phyloP scores from a whole-genome alignment of 2,797 vertebrate species.

The Hypotaenidia okinawae region DNA sequence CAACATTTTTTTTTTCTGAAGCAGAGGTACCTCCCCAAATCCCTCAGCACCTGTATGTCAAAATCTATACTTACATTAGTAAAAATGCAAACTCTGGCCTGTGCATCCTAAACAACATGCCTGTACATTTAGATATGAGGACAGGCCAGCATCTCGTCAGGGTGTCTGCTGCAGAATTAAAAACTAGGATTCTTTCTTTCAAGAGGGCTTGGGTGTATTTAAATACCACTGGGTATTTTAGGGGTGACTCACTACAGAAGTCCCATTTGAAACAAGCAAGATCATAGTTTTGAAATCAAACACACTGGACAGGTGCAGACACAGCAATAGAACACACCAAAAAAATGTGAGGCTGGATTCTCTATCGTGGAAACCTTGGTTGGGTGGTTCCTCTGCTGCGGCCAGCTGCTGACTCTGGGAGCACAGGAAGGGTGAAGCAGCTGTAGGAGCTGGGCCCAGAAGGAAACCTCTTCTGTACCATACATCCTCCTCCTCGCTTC shows the following conservation, averaged over 20 bases:
- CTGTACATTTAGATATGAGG: background rate
- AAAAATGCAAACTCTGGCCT: background rate
- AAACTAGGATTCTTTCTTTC: background rate
- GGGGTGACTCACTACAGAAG: slow-evolving; percentile 34
- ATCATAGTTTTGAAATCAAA: slow-evolving; percentile 18
- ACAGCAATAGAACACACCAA: slow-evolving; percentile 43
- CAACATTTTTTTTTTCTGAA: background rate
- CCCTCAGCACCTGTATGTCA: slow-evolving; percentile 26
- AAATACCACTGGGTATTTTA: slow-evolving; percentile 31
- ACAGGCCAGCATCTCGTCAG: background rate
- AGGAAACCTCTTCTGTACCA: background rate
- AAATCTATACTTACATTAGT: background rate
- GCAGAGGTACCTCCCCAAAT: background rate
- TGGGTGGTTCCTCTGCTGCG: background rate
- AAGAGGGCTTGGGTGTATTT: slow-evolving; percentile 16
- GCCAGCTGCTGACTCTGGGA: background rate
- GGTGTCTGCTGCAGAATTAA: background rate
- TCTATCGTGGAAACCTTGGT: background rate
- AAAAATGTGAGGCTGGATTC: slow-evolving; percentile 38
- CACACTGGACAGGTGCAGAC: background rate
- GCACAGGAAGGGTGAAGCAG: background rate
- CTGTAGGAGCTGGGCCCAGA: background rate
- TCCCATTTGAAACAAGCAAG: background rate
- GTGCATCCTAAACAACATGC: background rate
- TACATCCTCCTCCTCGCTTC: rapidly evolving